Base-by-base conservation (phyloP, 1,140 invertebrate genomes). In the Heliconius hewitsoni region DNA sequence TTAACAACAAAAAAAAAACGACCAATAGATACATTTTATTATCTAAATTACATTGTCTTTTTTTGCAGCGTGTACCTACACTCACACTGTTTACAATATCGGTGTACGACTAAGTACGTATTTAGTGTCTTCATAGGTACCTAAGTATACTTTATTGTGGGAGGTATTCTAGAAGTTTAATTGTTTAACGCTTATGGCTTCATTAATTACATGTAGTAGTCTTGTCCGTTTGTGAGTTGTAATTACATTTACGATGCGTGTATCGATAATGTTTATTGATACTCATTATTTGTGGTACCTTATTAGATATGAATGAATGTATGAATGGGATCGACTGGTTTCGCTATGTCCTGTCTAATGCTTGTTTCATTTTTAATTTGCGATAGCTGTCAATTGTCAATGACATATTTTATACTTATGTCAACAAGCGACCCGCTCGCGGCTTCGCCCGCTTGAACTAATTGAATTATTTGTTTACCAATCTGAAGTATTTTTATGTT, bases 221-320 rank as follows among this genome's bases (percentile, higher is more conserved):
- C 66, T 52, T 78, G 73, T 76, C 55, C 73, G 77, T 76, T 84
- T 83, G 81, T 77, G 79, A 79, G 78, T 37, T 81, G 34, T 82
- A 86, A 84, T 86, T 83, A 78, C 81, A 42, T 73, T 82, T 78
- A 82, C 82, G 77, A 82, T 77, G 77, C 80, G 60, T 66, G 0
- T 57, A 82, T 80, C 83, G 78, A 66, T 82, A 79, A 84, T 74
- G 57, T 66, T 77, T 79, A 79, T 77, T 71, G 76, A 81, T 83
- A 83, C 42, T 71, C 34, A 83, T 81, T 84, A 84, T 76, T 80
- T 77, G 50, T 50, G 50, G 79, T 66, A 81, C 78, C 82, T 84
- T 80, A 84, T 76, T 78, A 71, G 83, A 11, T 77, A 80, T 83
- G 82, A 84, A 84, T 83, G 81, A 82, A 84, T 81, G 81, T 77